Base-by-base conservation (phyloP, 2,113 vertebrate species). In the Amblyopsis rosae region DNA sequence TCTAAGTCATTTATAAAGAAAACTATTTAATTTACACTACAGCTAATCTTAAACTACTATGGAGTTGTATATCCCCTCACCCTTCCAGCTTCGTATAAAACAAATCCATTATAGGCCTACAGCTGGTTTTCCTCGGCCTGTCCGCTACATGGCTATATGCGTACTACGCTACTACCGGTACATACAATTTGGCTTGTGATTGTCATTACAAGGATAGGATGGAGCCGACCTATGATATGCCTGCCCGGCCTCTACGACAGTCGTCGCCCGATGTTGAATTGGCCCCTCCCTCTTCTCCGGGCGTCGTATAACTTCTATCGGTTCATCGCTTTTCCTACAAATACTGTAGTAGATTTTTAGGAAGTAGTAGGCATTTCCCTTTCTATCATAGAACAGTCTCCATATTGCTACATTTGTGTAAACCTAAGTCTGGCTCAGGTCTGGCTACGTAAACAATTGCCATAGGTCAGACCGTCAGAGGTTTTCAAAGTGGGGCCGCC, bases 181-280 rank as follows among this genome's bases (percentile, higher is more conserved):
- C 35, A 41, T 6, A 41, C 5, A 41, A 8, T 41, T 41, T 41
- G 4, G 35, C 35, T 41, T 8, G 35, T 41, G 35, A 41, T 41
- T 41, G 35, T 41, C 35, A 41, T 41, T 41, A 41, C 35, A 8
- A 41, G 35, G 35, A 41, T 6, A 41, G 7, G 35, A 47, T 60
- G 59, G 47, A 35, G 53, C 4, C 50, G 65, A 49, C 88, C 85
- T 79, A 90, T 91, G 64, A 26, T 19, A 62, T 74, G 74, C 5
- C 57, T 35, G 48, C n/a, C 6, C 9, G 62, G 19, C 64, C 17
- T 3, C 32, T 76, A 81, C 83, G 80, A 76, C 66, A 81, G 69
- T 19, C 17, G 75, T 90, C 76, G 48, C 81, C 86, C 13, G 81
- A 90, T 87, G 35, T 64, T 12, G 33, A 65, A 62, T n/a, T 47